These are phyloP conservation scores for Sycophila sp. DNA, from an alignment of 1,140 invertebrate genomes.

Conservation along the genomic window DNA sequence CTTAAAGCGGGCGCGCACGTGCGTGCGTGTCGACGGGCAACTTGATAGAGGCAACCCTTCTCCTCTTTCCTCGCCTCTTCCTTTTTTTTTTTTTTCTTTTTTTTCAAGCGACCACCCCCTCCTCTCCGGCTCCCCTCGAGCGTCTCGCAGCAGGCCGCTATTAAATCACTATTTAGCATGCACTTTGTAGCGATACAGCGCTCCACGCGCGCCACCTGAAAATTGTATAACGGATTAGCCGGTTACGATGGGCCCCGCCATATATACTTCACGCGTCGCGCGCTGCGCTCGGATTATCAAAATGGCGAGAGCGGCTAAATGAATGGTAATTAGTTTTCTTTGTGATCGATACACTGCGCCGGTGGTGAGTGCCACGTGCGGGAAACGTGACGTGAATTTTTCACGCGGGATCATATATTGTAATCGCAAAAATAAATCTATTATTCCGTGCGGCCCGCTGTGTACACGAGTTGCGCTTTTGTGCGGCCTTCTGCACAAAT, in stretches of 20 bases:
- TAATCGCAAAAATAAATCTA: no score
- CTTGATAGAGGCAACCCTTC: constrained; percentile 25
- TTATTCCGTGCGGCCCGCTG: no score
- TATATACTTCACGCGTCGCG: neutral
- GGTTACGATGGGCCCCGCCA: neutral
- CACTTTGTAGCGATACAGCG: constrained; percentile 12
- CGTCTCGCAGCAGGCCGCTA: constrained; percentile 17
- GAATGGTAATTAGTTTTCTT: no score
- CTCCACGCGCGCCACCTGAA: neutral
- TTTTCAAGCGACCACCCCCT: neutral
- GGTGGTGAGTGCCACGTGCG: no score
- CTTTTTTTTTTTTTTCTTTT: neutral
- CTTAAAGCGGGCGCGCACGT: constrained; percentile 41
- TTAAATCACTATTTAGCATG: constrained; percentile 34
- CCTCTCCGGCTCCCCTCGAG: neutral
- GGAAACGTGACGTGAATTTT: neutral
- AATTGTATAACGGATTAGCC: constrained; percentile 14
- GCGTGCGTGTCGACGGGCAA: constrained; percentile 47
- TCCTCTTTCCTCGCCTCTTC: neutral
- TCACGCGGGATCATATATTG: no score
- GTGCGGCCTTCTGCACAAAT: no score
- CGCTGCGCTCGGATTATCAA: no score
- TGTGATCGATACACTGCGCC: no score
- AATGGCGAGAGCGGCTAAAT: no score
- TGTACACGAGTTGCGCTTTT: no score